phyloP scores from a whole-genome alignment of 1,140 invertebrate genomes.

The Schlechtendalia chinensis region DNA sequence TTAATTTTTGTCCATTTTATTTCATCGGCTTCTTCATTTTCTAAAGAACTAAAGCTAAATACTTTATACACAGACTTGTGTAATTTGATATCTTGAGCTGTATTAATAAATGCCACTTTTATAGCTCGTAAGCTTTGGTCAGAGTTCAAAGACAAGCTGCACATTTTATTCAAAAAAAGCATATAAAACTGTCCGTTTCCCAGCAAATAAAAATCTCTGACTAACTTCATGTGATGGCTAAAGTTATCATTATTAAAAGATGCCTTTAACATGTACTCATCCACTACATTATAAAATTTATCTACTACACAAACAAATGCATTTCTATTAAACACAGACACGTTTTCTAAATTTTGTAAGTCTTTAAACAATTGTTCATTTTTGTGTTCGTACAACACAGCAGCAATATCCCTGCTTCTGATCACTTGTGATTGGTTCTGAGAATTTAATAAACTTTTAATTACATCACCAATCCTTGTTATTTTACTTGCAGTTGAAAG shows the following conservation, averaged over 20 bases:
- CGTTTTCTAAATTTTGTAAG: constrained; percentile 13
- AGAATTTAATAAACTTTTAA: constrained; percentile 33
- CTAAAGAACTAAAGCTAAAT: constrained; percentile 23
- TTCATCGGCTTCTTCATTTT: constrained; percentile 5
- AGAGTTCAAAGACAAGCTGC: constrained; percentile 14
- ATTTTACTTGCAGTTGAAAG: constrained; percentile 42
- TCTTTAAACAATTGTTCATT: constrained; percentile 17
- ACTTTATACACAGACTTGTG: constrained; percentile 13
- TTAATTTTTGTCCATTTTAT: constrained; percentile 39
- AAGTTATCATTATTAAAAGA: constrained; percentile 14
- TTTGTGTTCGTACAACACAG: constrained; percentile 1
- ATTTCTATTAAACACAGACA: constrained; percentile 33
- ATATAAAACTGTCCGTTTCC: constrained; percentile 42
- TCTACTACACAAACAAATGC: constrained; percentile 27
- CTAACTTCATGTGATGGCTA: constrained; percentile 21
- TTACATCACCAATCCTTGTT: constrained; percentile 31
- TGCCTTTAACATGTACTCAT: constrained; percentile 38
- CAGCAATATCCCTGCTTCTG: constrained; percentile 16
- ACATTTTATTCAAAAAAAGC: constrained; percentile 30
- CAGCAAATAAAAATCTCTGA: constrained; percentile 42
- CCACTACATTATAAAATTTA: constrained; percentile 30
- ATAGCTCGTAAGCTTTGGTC: constrained; percentile 6
- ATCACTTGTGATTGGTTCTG: background rate
- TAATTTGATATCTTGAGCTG: constrained; percentile 8
- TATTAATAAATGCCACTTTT: constrained; percentile 16